phyloP scores from a whole-genome alignment of 2,797 vertebrate species.

The Arvicola amphibius region DNA sequence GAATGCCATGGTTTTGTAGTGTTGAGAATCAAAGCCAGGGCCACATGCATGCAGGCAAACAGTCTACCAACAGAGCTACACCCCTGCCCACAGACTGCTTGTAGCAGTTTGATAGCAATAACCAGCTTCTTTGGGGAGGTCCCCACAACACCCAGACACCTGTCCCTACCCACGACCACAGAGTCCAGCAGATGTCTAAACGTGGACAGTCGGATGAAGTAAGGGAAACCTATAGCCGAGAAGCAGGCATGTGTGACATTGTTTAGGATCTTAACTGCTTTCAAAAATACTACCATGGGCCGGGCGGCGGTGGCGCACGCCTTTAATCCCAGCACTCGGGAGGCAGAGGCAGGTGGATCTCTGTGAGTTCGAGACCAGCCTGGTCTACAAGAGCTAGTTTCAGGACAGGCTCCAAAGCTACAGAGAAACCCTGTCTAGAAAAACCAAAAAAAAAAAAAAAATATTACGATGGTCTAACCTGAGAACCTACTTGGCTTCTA shows the following conservation, averaged over 20 bases:
- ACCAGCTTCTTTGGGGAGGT: not conserved
- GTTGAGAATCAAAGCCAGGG: not conserved
- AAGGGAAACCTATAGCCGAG: not conserved
- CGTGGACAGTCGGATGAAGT: not conserved
- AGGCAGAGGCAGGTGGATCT: no score
- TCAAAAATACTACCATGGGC: not conserved
- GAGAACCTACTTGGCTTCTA: not conserved
- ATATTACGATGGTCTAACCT: constrained; percentile 26
- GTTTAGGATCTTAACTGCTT: not conserved
- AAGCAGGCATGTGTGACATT: not conserved
- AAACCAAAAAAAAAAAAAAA: no score
- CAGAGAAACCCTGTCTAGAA: no score
- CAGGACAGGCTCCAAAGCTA: no score
- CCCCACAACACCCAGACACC: not conserved
- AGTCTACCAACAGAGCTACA: not conserved
- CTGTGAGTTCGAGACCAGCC: no score
- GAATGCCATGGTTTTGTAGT: not conserved
- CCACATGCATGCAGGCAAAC: not conserved
- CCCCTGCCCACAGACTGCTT: not conserved
- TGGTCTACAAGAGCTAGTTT: no score
- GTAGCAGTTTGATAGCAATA: not conserved
- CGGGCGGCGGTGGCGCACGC: no score
- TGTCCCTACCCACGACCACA: not conserved
- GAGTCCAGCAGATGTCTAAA: not conserved
- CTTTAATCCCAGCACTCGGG: no score